Conservation (phyloP, 1,140 invertebrate species). For the Frieseomelitta varia region DNA sequence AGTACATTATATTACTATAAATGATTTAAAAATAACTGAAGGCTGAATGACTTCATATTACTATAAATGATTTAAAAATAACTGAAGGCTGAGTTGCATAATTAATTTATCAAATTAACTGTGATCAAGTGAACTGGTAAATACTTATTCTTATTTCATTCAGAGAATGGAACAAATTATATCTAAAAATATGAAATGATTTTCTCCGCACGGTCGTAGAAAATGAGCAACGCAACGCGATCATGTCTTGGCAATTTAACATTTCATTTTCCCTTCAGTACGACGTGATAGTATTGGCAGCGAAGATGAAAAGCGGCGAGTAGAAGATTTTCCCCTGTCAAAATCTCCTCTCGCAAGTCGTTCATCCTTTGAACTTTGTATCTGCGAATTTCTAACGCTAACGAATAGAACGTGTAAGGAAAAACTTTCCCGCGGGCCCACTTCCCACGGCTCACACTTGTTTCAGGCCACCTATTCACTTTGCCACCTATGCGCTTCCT, state of each 20-base stretch:
- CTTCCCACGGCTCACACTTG: slow-evolving; percentile 65
- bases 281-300: neutral
- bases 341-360: neutral
- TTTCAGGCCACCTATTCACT: slow-evolving; percentile 36
- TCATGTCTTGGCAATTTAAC: neutral
- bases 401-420: slow-evolving; percentile 10
- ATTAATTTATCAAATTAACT: no score
- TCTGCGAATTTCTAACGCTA: slow-evolving; percentile 28
- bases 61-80: no score
- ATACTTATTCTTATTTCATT: no score
- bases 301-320: neutral
- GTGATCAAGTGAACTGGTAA: no score
- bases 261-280: neutral
- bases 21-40: no score
- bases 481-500: slow-evolving; percentile 52
- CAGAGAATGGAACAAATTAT: neutral
- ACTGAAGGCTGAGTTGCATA: no score
- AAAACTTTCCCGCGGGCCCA: slow-evolving; percentile 65
- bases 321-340: no score
- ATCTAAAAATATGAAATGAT: neutral
- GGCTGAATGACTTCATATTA: no score
- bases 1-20: no score
- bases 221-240: neutral
- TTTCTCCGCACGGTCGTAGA: neutral
- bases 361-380: neutral